Conservation (phyloP, 2,888 invertebrate genomes). For the Oscheius sp. region DNA sequence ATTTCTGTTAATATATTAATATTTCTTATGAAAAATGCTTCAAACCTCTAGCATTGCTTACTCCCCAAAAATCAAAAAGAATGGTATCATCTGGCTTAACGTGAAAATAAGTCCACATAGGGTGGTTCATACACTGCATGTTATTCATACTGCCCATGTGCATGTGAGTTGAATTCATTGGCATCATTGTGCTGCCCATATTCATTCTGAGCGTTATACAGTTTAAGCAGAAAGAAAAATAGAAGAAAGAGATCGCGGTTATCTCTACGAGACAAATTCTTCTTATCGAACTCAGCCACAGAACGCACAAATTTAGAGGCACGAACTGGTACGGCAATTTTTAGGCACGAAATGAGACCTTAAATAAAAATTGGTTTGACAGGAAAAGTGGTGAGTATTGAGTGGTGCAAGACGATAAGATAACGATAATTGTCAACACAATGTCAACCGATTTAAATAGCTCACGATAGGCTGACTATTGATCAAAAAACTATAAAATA, state of each 20-base stretch:
- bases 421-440: background rate
- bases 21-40: background rate
- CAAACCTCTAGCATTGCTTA: constrained; percentile 57
- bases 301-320: background rate
- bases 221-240: background rate
- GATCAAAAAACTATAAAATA: too few relatives aligned
- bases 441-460: too few relatives aligned
- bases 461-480: too few relatives aligned
- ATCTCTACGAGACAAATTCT: constrained; percentile 14
- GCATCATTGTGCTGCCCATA: constrained; percentile 5
- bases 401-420: background rate
- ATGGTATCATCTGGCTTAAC: constrained; percentile 62
- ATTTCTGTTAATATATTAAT: constrained; percentile 48
- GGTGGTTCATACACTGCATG: constrained; percentile 38
- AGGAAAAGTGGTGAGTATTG: background rate
- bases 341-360: background rate
- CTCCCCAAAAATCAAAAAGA: constrained; percentile 63
- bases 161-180: background rate
- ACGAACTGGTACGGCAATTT: background rate
- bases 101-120: constrained; percentile 69
- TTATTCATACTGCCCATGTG: background rate
- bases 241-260: constrained; percentile 8
- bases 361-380: background rate
- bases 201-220: background rate
- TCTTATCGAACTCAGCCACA: background rate